A percentile compares a stretch with the other conserved stretches of the same genome.
Conservation (phyloP, 2,113 vertebrate species). For the Equus quagga region DNA sequence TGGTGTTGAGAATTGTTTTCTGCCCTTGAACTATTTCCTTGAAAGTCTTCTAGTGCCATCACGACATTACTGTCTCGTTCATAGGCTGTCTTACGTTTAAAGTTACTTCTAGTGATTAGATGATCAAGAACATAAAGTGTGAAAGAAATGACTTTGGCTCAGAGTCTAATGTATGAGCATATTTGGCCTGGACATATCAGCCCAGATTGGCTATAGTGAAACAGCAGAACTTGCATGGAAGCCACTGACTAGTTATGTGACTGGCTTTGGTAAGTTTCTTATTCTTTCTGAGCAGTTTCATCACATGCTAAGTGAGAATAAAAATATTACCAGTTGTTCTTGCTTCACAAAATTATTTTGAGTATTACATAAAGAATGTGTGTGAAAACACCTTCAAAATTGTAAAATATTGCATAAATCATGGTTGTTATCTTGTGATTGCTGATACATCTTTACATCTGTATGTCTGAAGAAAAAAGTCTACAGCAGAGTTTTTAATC, state of each 20-base stretch:
- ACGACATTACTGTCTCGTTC: neutral
- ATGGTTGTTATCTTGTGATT: neutral
- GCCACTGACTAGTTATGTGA: neutral
- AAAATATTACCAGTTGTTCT: neutral
- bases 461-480: neutral
- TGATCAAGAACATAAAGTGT: neutral
- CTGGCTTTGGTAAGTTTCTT: neutral
- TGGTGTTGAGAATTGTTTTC: neutral
- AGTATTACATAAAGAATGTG: neutral
- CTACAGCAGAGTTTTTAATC: neutral
- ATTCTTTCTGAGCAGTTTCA: neutral
- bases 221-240: neutral
- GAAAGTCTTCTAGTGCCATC: neutral
- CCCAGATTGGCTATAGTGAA: neutral
- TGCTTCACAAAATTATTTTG: neutral
- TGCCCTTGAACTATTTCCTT: neutral
- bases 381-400: neutral
- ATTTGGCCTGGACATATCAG: neutral
- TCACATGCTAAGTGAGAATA: neutral
- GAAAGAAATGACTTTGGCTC: neutral
- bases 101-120: neutral
- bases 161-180: neutral
- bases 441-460: neutral
- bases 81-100: neutral
- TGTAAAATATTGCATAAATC: neutral